A percentile compares a stretch with the other conserved stretches of the same genome.
Evolutionary conservation across 2,797 vertebrate species (phyloP).

Genomic region (Staurois parvus): DNA sequence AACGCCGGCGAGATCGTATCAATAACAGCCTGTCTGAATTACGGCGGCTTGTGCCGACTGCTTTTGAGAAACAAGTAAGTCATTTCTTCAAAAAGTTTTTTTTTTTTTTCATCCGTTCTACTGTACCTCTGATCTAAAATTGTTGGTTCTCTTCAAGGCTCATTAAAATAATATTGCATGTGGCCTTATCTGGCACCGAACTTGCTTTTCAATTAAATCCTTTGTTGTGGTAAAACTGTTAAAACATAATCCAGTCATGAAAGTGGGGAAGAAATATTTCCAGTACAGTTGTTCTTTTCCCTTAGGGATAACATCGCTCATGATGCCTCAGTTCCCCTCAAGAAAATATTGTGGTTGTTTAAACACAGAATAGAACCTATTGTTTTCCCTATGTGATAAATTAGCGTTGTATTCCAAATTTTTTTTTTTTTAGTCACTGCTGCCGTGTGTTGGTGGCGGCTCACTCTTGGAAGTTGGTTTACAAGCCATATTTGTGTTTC

Average conservation of each 20-base stretch:
- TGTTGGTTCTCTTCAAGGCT: constrained; percentile 73
- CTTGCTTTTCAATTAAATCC: constrained; percentile 79
- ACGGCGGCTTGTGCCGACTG: constrained; percentile 90
- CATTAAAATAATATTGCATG: constrained; percentile 79
- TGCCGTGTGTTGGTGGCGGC: background rate
- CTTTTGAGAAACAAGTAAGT: constrained; percentile 95
- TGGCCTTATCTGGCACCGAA: constrained; percentile 77
- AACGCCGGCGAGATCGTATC: constrained; percentile 93
- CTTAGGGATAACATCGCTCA: constrained; percentile 73
- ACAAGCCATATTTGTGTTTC: too few relatives aligned
- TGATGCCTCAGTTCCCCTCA: constrained; percentile 76
- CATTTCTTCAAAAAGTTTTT: constrained; percentile 39
- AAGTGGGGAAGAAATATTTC: constrained; percentile 77
- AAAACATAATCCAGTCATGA: constrained; percentile 80
- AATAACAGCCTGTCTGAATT: constrained; percentile 94
- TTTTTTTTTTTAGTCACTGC: background rate
- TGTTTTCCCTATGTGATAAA: constrained; percentile 61
- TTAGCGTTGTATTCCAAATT: constrained; percentile 59
- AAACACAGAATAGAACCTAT: constrained; percentile 53
- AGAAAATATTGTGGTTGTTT: constrained; percentile 75
- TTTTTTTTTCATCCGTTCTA: constrained; percentile 35
- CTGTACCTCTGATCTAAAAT: constrained; percentile 73
- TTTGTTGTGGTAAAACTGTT: constrained; percentile 83
- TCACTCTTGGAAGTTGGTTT: too few relatives aligned
- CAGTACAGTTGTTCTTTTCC: constrained; percentile 75